phyloP scores from a whole-genome alignment of 2,888 invertebrate species.

The Neria commutata region DNA sequence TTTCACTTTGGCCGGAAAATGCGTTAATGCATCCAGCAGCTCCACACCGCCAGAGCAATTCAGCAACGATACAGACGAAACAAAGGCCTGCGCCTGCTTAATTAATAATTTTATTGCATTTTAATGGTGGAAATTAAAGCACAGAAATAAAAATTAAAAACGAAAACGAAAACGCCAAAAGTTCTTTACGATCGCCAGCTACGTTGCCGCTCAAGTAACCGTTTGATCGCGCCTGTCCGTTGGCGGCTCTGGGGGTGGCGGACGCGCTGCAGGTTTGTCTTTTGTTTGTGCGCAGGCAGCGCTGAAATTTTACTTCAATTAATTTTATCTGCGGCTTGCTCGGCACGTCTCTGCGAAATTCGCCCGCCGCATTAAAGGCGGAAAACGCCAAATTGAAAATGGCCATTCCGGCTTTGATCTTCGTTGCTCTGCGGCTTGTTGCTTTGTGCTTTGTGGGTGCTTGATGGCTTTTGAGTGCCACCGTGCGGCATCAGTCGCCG shows the following conservation, averaged over 20 bases:
- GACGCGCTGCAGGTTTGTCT: slow-evolving; percentile 54
- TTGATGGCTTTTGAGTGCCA: neutral
- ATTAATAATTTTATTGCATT: slow-evolving; percentile 54
- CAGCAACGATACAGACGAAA: neutral
- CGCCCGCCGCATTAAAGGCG: too few species aligned
- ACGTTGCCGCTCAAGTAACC: slow-evolving; percentile 5
- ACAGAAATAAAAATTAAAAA: slow-evolving; percentile 8
- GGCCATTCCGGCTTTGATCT: slow-evolving; percentile 1
- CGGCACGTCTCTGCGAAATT: too few species aligned
- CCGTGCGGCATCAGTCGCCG: neutral
- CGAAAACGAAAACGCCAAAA: slow-evolving; percentile 19
- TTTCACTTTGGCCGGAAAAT: neutral
- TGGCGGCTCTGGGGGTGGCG: slow-evolving; percentile 31
- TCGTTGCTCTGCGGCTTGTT: too few species aligned
- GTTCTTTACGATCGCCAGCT: neutral
- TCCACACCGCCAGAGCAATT: neutral
- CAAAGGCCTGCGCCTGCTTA: slow-evolving; percentile 28
- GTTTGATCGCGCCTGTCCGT: neutral
- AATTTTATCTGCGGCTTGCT: slow-evolving; percentile 47
- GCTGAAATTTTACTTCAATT: slow-evolving; percentile 52
- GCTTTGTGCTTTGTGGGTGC: too few species aligned
- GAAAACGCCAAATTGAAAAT: neutral
- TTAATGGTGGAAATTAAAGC: slow-evolving; percentile 41
- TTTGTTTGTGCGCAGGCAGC: slow-evolving; percentile 51
- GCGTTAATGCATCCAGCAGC: neutral